These are phyloP conservation scores for Psix sp. DNA, from an alignment of 1,140 invertebrate species.

Conservation along the genomic window DNA sequence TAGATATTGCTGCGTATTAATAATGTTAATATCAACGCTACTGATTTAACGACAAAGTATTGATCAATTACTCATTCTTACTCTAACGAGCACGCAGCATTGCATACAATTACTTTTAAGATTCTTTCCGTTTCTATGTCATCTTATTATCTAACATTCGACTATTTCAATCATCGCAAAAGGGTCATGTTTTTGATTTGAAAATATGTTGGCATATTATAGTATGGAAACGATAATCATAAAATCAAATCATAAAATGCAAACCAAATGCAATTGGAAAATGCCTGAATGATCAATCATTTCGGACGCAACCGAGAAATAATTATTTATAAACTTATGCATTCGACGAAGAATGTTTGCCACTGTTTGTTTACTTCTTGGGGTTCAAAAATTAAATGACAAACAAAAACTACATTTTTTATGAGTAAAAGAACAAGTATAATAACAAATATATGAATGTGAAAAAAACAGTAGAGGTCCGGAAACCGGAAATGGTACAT, in stretches of 20 bases:
- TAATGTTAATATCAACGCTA: conserved; percentile 62
- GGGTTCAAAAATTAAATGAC: conserved; percentile 43
- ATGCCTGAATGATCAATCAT: not conserved
- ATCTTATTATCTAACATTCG: no score
- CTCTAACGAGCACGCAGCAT: conserved; percentile 43
- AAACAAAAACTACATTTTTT: conserved; percentile 68
- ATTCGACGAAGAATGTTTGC: conserved; percentile 55
- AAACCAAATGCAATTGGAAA: no score
- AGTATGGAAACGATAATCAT: no score
- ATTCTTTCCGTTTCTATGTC: no score
- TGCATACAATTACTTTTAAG: conserved; percentile 39
- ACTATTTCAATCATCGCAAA: no score
- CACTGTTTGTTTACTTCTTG: conserved; percentile 56
- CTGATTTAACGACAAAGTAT: conserved; percentile 49
- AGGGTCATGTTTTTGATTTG: no score
- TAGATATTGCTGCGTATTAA: conserved; percentile 61
- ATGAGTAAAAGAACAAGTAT: conserved; percentile 49
- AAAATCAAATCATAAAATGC: no score
- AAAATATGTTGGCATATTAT: no score
- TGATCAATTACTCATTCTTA: conserved; percentile 52
- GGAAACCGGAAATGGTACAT: conserved; percentile 70
- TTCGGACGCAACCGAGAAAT: conserved; percentile 8
- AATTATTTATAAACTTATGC: conserved; percentile 34
- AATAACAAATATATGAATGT: conserved; percentile 31
- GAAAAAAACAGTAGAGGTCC: conserved; percentile 56